Base-by-base conservation (phyloP, 2,797 vertebrate species). In the Nyctalus aviator region DNA sequence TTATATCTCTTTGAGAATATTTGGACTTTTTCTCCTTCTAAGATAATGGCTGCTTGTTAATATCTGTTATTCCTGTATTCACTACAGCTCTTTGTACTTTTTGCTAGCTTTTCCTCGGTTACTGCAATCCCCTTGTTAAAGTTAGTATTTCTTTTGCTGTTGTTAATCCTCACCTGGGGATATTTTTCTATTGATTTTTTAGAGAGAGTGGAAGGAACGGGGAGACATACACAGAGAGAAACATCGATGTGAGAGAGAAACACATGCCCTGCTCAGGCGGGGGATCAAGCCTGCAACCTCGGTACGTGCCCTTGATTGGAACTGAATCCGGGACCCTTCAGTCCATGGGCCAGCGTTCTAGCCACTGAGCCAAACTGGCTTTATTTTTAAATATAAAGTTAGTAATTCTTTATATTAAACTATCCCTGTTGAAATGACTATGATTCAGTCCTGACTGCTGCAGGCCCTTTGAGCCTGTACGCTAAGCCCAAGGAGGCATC, bases 341-440 rank as follows among this genome's bases (percentile, higher is more conserved):
- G 57, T 62, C 59, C 27, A 0, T 2, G 12, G 59, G 12, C 25
- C 59, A 62, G 14, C 2, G 5, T 25, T 14, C 59, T 62, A 5
- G 5, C 59, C 25, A 30, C 2, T 62, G 59, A 30, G 12, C 12
- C 5, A 62, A 30, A 30, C 27, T 2, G 27, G 27, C 27, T 62
- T 62, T 62, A 62, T 62, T 30, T 62, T 62, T 30, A 62, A 62
- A 62, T 62, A 30, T 50, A 48, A 9, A 66, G 15, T 55, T 88
- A 84, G 25, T 57, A 85, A 82, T 90, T 68, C 13, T 89, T 95
- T 53, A 62, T 68, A 41, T 55, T 86, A 81, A 83, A 84, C 5
- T 72, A 77, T 78, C 35, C 23, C 30, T 69, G 2, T 73, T 78
- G n/a, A 91, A 46, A 79, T 59, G 50, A 18, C 59, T 75, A 9